These are phyloP conservation scores for Cydia amplana DNA, from an alignment of 1,140 invertebrate species.

Conservation along the genomic window DNA sequence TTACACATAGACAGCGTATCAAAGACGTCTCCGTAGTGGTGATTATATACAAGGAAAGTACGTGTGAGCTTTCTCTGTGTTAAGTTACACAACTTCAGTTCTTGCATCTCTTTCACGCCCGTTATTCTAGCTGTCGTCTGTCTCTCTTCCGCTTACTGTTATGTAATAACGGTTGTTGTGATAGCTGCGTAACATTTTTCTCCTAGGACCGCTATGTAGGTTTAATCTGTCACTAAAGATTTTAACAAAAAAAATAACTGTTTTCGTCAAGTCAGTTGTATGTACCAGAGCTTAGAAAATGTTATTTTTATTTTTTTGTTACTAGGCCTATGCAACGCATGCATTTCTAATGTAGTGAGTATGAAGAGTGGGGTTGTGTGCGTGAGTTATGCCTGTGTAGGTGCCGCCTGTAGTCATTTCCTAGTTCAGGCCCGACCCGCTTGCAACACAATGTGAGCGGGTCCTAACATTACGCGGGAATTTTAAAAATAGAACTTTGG, in stretches of 20 bases:
- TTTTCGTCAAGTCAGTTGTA: not conserved
- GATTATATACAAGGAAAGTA: slow-evolving; percentile 71
- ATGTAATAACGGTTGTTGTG: slow-evolving; percentile 77
- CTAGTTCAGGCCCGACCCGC: slow-evolving; percentile 74
- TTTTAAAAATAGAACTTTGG: slow-evolving; percentile 53
- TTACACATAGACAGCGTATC: slow-evolving; percentile 59
- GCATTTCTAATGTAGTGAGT: slow-evolving; percentile 34
- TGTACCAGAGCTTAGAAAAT: not conserved
- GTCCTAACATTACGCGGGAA: slow-evolving; percentile 69
- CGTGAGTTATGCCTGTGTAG: slow-evolving; percentile 55
- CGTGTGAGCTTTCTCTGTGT: slow-evolving; percentile 75
- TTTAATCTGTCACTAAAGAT: slow-evolving; percentile 51
- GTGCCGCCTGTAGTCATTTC: slow-evolving; percentile 64
- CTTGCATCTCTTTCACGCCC: slow-evolving; percentile 52
- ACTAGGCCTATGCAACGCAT: slow-evolving; percentile 29
- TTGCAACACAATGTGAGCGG: slow-evolving; percentile 75
- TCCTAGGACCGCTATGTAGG: slow-evolving; percentile 57
- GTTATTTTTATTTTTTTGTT: slow-evolving; percentile 20
- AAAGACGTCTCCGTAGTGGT: slow-evolving; percentile 59
- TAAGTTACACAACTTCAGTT: slow-evolving; percentile 70
- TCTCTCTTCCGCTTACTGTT: slow-evolving; percentile 67
- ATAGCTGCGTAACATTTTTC: slow-evolving; percentile 75
- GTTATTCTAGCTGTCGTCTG: slow-evolving; percentile 37
- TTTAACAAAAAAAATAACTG: not conserved
- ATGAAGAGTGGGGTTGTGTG: slow-evolving; percentile 56